Percentiles rank a stretch among this genome's conserved stretches.
phyloP scores from a whole-genome alignment of 2,888 invertebrate species.

The Noctua pronuba region DNA sequence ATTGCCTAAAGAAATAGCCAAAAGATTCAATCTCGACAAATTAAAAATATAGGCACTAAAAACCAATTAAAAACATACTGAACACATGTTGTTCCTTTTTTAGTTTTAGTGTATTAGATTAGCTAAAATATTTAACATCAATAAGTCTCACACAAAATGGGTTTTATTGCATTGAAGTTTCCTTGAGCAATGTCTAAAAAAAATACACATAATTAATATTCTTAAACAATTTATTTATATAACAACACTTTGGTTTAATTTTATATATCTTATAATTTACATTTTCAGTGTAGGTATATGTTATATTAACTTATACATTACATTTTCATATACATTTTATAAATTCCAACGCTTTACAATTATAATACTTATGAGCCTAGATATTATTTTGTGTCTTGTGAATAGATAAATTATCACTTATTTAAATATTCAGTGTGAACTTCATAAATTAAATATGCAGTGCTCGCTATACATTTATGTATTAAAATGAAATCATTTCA shows the following conservation, averaged over 20 bases:
- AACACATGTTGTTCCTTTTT: too few relatives aligned
- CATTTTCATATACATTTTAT: constrained; percentile 33
- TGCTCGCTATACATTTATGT: constrained; percentile 28
- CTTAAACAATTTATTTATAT: constrained; percentile 77
- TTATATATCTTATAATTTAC: constrained; percentile 79
- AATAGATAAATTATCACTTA: constrained; percentile 44
- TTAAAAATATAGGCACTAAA: too few relatives aligned
- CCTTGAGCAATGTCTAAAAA: neutral
- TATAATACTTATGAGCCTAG: constrained; percentile 50
- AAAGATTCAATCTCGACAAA: too few relatives aligned
- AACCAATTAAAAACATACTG: too few relatives aligned
- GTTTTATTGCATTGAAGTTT: constrained; percentile 16
- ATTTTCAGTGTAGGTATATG: constrained; percentile 69
- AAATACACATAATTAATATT: constrained; percentile 45
- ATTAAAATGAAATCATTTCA: constrained; percentile 22
- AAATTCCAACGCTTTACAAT: constrained; percentile 45
- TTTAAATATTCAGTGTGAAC: constrained; percentile 40
- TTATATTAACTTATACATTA: constrained; percentile 47
- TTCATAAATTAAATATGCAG: constrained; percentile 46
- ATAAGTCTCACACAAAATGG: constrained; percentile 1
- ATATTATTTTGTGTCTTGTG: constrained; percentile 37
- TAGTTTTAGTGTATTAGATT: neutral
- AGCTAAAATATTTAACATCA: neutral
- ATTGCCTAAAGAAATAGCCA: too few relatives aligned
- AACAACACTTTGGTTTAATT: constrained; percentile 88